A percentile compares a stretch with the other conserved stretches of the same genome.
phyloP scores from a whole-genome alignment of 2,888 invertebrate species.

The Phlogophora meticulosa region DNA sequence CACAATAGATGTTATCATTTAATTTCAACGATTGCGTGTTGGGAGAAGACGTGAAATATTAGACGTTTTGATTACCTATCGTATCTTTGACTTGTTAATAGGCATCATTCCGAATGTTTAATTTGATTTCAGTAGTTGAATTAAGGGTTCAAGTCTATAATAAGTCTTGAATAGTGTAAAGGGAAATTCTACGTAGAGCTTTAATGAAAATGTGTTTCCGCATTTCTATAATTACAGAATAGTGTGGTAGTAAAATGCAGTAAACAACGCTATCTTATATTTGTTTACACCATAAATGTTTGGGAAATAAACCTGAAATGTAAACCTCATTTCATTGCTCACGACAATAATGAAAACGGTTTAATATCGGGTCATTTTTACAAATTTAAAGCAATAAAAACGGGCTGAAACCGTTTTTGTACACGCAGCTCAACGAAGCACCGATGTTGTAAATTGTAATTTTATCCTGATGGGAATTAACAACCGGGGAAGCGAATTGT shows the following conservation, averaged over 20 bases:
- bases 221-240: conserved; percentile 21
- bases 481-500: conserved; percentile 58
- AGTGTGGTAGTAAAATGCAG: conserved; percentile 12
- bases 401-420: conserved; percentile 68
- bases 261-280: conserved; percentile 27
- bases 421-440: conserved; percentile 75
- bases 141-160: conserved; percentile 19
- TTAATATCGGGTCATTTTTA: conserved; percentile 65
- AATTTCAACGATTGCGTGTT: conserved; percentile 60
- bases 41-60: conserved; percentile 54
- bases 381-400: conserved; percentile 78
- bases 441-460: conserved; percentile 75
- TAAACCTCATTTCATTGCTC: conserved; percentile 52
- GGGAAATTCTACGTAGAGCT: not conserved
- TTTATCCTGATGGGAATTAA: conserved; percentile 72
- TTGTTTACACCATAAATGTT: conserved; percentile 40
- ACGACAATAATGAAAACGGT: conserved; percentile 59
- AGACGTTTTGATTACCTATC: conserved; percentile 55
- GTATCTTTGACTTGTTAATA: conserved; percentile 45
- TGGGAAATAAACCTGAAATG: conserved; percentile 39
- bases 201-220: conserved; percentile 1
- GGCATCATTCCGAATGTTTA: conserved; percentile 25
- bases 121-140: conserved; percentile 32
- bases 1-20: conserved; percentile 36
- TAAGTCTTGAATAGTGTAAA: not conserved